Base-by-base conservation (phyloP, 37 sponge, comb jelly and placozoan genomes). In the Crambe crambe region DNA sequence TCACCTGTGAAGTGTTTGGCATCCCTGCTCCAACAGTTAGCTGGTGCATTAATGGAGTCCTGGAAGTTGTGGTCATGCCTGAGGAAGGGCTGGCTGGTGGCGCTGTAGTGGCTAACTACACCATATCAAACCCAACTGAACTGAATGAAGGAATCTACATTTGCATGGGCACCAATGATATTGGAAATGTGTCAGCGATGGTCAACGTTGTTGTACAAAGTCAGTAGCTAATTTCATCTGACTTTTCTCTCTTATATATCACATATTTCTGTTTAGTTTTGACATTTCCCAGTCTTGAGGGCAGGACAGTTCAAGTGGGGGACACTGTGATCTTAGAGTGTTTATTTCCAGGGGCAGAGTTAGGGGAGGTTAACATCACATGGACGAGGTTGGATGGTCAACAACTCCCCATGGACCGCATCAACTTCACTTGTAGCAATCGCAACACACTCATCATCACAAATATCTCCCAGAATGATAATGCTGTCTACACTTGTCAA, bases 21-120 rank as follows among this genome's bases (percentile, higher is more conserved):
- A 75, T 68, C 56, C 85, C 85, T 37, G 4, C 77, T n/a, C 85
- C 85, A 58, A 27, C 39, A 34, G 72, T 84, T 2, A 25, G 12
- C 5, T 63, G 64, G 74, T 0, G 42, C 22, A 42, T 42, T 42
- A 6, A 4, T 23, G 44, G 35, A n/a, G 15, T 40, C 36, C 18
- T 40, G n/a, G 71, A 30, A 56, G 56, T 15, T 54, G 56, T 18
- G 56, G n/a, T 27, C 42, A 35, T 70, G 18, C 71, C 71, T 4
- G 23, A 42, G 2, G 18, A 17, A 27, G 20, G 17, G 20, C 44
- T 54, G 56, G 36, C 26, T 18, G 74, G 74, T n/a, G 74, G 56
- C 22, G 30, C 1, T 41, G 56, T 35, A 34, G 27, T 10, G 23
- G 74, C 56, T 1, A 12, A 4, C 8, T 18, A 20, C 36, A 2